A percentile compares a stretch with the other conserved stretches of the same genome.
Evolutionary conservation across 2,797 vertebrate species (phyloP).

Genomic region (Rhinoraja longicauda): DNA sequence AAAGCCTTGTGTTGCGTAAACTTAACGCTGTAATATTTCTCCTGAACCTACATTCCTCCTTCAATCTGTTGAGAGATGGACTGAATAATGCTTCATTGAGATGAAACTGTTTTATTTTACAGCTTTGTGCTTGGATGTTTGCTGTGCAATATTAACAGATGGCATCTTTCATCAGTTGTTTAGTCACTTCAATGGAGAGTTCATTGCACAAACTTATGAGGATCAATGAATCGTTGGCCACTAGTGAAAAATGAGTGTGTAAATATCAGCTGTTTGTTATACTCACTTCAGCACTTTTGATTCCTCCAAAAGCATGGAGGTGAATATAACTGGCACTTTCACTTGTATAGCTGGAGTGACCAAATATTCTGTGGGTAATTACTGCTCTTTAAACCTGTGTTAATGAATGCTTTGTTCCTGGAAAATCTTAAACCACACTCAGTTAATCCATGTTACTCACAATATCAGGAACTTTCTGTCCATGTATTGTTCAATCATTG

Average conservation of each 20-base stretch:
- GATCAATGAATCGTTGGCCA: too few relatives aligned
- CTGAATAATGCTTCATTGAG: background rate
- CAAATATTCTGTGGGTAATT: background rate
- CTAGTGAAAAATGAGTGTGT: too few relatives aligned
- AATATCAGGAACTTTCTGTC: background rate
- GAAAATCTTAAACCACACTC: background rate
- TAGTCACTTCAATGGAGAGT: background rate
- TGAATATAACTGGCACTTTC: too few relatives aligned
- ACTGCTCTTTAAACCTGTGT: background rate
- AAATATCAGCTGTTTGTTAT: too few relatives aligned
- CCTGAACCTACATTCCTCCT: background rate
- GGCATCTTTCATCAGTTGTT: background rate
- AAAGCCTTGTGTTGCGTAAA: background rate
- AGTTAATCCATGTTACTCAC: background rate
- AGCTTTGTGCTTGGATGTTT: background rate
- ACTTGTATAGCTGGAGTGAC: too few relatives aligned
- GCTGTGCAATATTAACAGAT: background rate
- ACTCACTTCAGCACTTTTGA: too few relatives aligned
- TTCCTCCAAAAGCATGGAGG: too few relatives aligned
- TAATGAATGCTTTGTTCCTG: background rate
- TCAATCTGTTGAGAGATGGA: background rate
- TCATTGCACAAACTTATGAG: background rate
- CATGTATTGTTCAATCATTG: background rate
- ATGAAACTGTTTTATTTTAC: background rate
- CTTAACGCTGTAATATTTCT: background rate